Evolutionary conservation across 2,888 invertebrate species (phyloP).

Genomic region (Drosophila pegasa): DNA sequence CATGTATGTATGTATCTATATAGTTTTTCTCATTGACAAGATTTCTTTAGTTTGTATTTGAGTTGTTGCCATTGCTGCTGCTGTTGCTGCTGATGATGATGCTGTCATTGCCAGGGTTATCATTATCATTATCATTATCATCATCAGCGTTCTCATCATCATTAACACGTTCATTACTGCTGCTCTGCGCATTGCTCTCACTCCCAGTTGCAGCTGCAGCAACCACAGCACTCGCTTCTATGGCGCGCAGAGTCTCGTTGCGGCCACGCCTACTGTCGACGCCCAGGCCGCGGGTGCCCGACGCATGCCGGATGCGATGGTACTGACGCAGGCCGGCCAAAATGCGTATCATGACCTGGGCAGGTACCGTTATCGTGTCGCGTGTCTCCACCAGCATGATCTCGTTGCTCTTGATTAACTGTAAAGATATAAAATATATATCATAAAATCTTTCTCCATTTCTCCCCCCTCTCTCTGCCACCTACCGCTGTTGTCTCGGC

Average conservation of each 20-base stretch:
- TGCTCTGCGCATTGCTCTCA: neutral
- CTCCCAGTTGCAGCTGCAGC: neutral
- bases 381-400: conserved; percentile 94
- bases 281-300: conserved; percentile 9
- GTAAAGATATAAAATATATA: neutral
- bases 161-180: too few relatives aligned
- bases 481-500: conserved; percentile 87
- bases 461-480: neutral
- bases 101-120: neutral
- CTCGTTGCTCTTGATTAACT: conserved; percentile 92
- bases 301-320: conserved; percentile 58
- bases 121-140: neutral
- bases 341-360: conserved; percentile 93
- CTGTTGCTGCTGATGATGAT: conserved; percentile 20
- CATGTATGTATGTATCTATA: conserved; percentile 10
- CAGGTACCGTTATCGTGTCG: conserved; percentile 94
- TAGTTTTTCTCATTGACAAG: conserved; percentile 25
- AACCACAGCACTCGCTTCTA: neutral
- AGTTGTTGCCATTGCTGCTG: conserved; percentile 15
- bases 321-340: conserved; percentile 87
- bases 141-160: neutral
- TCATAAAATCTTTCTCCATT: neutral
- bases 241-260: neutral
- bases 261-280: neutral
- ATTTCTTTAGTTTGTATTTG: conserved; percentile 30